A percentile compares a stretch with the other conserved stretches of the same genome.
Evolutionary conservation across 2,113 vertebrate species (phyloP).

Genomic region (Petroica traversi): DNA sequence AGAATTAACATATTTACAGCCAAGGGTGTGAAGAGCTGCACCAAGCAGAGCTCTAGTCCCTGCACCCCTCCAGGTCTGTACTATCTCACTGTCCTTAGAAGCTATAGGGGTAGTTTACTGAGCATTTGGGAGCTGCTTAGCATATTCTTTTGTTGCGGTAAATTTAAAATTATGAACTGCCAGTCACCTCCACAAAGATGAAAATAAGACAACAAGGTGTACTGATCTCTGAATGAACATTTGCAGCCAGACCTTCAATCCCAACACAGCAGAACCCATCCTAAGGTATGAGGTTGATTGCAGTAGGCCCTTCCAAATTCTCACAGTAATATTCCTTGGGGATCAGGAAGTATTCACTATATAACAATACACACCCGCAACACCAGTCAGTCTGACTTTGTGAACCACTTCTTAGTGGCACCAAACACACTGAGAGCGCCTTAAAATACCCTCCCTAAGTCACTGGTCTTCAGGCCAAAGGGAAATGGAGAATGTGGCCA

Average conservation of each 20-base stretch:
- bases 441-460: background rate
- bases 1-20: background rate
- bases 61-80: background rate
- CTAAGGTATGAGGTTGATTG: accelerated
- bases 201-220: background rate
- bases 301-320: background rate
- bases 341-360: background rate
- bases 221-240: background rate
- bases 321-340: background rate
- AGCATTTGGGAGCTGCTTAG: background rate
- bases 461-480: background rate
- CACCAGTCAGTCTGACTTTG: background rate
- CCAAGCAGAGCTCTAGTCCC: background rate
- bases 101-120: background rate
- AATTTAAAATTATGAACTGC: background rate
- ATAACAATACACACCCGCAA: accelerated
- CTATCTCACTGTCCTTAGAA: background rate
- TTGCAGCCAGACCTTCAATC: background rate
- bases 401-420: background rate
- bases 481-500: background rate
- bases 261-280: background rate
- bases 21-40: background rate
- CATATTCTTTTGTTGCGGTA: background rate
- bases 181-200: background rate
- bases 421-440: background rate